Conservation (phyloP, 2,888 invertebrate genomes). For the Amblyjoppa fuscipennis region DNA sequence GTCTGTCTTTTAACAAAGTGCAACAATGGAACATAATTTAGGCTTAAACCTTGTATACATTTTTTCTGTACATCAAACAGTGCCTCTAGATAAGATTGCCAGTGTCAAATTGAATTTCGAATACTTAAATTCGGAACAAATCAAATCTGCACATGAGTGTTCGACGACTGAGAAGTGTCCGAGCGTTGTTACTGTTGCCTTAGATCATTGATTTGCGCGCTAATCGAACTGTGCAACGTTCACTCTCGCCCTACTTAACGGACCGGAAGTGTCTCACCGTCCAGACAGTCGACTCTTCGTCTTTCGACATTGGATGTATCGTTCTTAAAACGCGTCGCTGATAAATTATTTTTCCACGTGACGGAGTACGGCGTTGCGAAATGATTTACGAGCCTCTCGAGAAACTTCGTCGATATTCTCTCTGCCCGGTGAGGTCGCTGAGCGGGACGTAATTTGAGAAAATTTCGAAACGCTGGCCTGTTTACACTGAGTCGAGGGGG, state of each 20-base stretch:
- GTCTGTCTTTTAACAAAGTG: too few relatives aligned
- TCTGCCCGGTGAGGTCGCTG: conserved; percentile 8
- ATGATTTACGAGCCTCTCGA: conserved; percentile 53
- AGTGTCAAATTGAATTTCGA: too few relatives aligned
- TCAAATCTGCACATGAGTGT: too few relatives aligned
- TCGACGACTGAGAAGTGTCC: too few relatives aligned
- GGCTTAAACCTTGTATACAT: too few relatives aligned
- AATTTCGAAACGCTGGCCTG: conserved; percentile 16
- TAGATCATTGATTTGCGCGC: too few relatives aligned
- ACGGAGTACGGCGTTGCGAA: conserved; percentile 19
- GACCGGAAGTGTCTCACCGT: conserved; percentile 25
- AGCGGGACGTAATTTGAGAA: conserved; percentile 21
- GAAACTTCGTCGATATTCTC: conserved; percentile 2
- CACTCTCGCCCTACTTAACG: background rate
- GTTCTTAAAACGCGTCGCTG: background rate
- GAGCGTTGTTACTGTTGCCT: too few relatives aligned
- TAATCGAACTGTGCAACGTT: too few relatives aligned
- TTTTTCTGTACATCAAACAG: too few relatives aligned
- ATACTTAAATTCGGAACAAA: too few relatives aligned
- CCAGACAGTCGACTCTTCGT: conserved; percentile 16
- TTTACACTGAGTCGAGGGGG: conserved; percentile 10
- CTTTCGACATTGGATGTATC: conserved; percentile 30
- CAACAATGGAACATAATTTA: too few relatives aligned
- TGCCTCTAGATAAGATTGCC: too few relatives aligned
- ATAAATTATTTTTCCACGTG: conserved; percentile 33